Conservation (phyloP, 2,797 vertebrate species). For the Hippoglossus hippoglossus region DNA sequence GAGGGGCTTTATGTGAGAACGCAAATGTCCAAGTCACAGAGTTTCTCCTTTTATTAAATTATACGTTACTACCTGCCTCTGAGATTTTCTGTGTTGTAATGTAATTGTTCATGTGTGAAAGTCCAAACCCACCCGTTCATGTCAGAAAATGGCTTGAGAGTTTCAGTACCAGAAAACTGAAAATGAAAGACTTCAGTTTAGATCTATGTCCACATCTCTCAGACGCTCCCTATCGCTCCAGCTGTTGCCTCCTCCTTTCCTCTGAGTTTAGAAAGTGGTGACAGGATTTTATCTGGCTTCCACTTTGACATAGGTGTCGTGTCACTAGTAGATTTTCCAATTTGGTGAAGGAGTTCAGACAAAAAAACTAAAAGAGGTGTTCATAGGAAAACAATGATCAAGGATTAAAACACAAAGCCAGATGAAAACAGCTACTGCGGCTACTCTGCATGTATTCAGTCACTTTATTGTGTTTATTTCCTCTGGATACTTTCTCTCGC, state of each 20-base stretch:
- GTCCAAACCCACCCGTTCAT: no score
- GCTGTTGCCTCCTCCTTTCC: conserved; percentile 38
- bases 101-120: no score
- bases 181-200: conserved; percentile 11
- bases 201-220: conserved; percentile 36
- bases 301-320: conserved; percentile 48
- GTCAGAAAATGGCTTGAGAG: neutral
- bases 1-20: no score
- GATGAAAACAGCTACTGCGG: neutral
- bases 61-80: no score
- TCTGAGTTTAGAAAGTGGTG: conserved; percentile 46
- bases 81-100: no score
- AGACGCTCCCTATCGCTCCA: conserved; percentile 24
- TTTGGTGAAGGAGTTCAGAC: conserved; percentile 35
- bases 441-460: neutral
- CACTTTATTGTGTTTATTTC: conserved; percentile 4
- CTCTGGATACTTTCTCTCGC: neutral
- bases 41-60: no score
- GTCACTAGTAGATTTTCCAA: conserved; percentile 47
- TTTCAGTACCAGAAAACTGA: conserved; percentile 21
- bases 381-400: conserved; percentile 22
- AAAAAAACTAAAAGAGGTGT: conserved; percentile 16
- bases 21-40: no score
- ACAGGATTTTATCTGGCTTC: conserved; percentile 56
- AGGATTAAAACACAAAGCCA: conserved; percentile 21